phyloP scores from a whole-genome alignment of 2,888 invertebrate species.

The Drosophila helvetica region DNA sequence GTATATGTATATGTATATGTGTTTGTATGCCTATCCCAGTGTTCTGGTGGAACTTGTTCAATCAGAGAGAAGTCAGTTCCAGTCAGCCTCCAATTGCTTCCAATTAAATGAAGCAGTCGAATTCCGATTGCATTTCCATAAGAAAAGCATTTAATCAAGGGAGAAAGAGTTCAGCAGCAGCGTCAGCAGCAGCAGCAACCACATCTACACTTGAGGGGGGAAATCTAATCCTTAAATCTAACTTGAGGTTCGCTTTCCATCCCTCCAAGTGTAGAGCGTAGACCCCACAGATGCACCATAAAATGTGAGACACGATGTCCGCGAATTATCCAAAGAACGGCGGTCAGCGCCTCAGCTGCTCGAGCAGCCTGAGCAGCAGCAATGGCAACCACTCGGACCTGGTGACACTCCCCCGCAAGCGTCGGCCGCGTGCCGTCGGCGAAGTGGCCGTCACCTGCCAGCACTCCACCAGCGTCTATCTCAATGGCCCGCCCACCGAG shows the following conservation, averaged over 20 bases:
- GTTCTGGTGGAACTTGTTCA: constrained; percentile 12
- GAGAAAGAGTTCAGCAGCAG: neutral
- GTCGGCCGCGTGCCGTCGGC: constrained; percentile 83
- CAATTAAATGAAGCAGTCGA: constrained; percentile 49
- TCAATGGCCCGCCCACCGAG: constrained; percentile 70
- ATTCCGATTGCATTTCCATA: constrained; percentile 12
- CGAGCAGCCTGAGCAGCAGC: constrained; percentile 48
- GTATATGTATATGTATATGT: constrained; percentile 8
- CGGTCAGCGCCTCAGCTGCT: constrained; percentile 57
- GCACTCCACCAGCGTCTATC: constrained; percentile 80
- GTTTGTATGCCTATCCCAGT: neutral
- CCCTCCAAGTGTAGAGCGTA: constrained; percentile 6
- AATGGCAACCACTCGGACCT: constrained; percentile 40
- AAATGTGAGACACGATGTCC: constrained; percentile 47
- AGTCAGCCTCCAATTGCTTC: constrained; percentile 52
- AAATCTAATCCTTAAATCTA: constrained; percentile 15
- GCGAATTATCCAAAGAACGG: constrained; percentile 41
- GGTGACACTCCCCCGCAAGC: constrained; percentile 82
- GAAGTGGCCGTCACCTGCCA: constrained; percentile 82
- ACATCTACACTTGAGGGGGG: constrained; percentile 19
- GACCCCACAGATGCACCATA: constrained; percentile 1
- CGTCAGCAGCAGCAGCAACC: neutral
- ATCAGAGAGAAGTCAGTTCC: constrained; percentile 38
- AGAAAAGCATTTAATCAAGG: constrained; percentile 22
- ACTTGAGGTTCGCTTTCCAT: neutral